Evolutionary conservation across 2,113 vertebrate genomes (phyloP), one percentile per base, ranked within the genome.

Genomic region (Sclerurus mexicanus): DNA sequence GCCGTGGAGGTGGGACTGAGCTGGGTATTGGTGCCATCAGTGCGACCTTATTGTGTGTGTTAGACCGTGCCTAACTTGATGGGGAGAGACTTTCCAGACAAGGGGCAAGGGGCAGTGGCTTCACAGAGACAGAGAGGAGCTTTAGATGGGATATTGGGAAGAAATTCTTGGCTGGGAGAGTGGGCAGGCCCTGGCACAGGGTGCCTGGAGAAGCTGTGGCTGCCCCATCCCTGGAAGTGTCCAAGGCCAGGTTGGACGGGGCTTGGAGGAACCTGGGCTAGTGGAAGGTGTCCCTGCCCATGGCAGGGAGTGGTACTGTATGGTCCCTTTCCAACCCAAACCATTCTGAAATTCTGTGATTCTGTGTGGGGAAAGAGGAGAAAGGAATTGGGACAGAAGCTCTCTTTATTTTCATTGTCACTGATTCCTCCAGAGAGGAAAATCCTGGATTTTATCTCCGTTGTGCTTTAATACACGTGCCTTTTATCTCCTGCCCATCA

Each of bases 1-100:
- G 52, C 33, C 28, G 1, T 11, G 21, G n/a, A 66, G 9, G 12
- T 39, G 35, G n/a, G 52, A 53, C 25, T 3, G 20, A 12, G 33
- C 23, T 12, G 9, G 44, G n/a, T 37, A 6, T 22, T 2, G 2
- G 20, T 7, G 7, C 33, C 30, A 4, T 15, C n/a, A 11, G 1
- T 2, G 62, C 5, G 30, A 19, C 23, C 17, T 31, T 12, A 1
- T 13, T 12, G 0, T 14, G 20, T 39, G 16, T 69, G 17, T 9
- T 3, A 10, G 18, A 44, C 31, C 31, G 1, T 4, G 8, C 14
- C 19, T 42, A 10, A 42, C 62, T 14, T 40, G 37, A 20, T 12
- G 60, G 27, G 31, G 8, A 64, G 19, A 30, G 12, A 63, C 60
- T 27, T 42, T 42, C 28, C 31, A 7, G 28, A 22, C 7, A 28